phyloP scores from a whole-genome alignment of 2,888 invertebrate species.

The Oxytorus armatus region DNA sequence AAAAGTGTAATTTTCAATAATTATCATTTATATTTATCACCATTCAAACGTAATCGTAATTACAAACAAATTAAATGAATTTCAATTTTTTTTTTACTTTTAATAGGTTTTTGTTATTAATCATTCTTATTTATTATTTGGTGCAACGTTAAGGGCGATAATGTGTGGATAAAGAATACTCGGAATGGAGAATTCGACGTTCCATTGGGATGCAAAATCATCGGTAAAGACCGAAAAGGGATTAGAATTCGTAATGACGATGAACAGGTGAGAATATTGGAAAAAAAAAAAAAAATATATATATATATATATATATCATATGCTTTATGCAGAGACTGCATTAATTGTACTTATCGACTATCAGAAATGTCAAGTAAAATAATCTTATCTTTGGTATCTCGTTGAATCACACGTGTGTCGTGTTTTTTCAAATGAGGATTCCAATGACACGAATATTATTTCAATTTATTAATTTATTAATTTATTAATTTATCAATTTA shows the following conservation, averaged over 20 bases:
- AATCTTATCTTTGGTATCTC: slow-evolving; percentile 43
- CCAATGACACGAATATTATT: too few species aligned
- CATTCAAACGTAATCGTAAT: not conserved
- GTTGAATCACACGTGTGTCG: slow-evolving; percentile 43
- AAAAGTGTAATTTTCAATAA: not conserved
- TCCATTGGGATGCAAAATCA: slow-evolving; percentile 93
- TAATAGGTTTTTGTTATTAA: not conserved
- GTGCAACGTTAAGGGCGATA: slow-evolving; percentile 88
- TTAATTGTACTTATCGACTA: not conserved
- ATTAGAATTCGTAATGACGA: slow-evolving; percentile 94
- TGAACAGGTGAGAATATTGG: slow-evolving; percentile 87
- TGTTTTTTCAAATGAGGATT: too few species aligned
- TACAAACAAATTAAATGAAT: not conserved
- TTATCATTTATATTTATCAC: not conserved
- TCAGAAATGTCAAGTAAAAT: slow-evolving; percentile 27
- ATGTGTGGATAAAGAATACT: slow-evolving; percentile 94
- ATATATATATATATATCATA: too few species aligned
- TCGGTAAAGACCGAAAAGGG: slow-evolving; percentile 90
- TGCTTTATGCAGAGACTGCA: not conserved
- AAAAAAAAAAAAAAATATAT: not conserved
- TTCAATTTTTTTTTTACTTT: not conserved
- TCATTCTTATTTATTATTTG: slow-evolving; percentile 4
- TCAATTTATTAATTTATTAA: too few species aligned
- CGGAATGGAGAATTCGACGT: slow-evolving; percentile 91
- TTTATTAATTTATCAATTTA: too few species aligned